Evolutionary conservation across 37 sponge, comb jelly and placozoan species (phyloP).

Genomic region (Oopsacas minuta): DNA sequence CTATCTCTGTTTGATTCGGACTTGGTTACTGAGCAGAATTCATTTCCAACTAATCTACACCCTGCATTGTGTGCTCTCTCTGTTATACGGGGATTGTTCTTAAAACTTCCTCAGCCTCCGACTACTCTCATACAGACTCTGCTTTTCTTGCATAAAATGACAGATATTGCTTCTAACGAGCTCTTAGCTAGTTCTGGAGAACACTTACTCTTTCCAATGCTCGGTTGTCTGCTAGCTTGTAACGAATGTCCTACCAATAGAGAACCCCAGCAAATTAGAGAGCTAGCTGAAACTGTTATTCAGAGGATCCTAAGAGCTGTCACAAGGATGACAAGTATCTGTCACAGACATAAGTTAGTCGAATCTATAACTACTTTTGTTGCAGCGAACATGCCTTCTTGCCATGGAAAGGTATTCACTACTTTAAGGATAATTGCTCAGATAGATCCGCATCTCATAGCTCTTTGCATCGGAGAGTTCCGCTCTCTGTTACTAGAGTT

Average conservation of each 20-base stretch:
- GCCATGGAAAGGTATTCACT: background rate
- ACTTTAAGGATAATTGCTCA: background rate
- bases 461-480: background rate
- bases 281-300: background rate
- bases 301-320: background rate
- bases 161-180: background rate
- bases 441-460: background rate
- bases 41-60: background rate
- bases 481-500: background rate
- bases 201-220: background rate
- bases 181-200: background rate
- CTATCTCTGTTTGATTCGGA: background rate
- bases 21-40: background rate
- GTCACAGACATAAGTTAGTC: background rate
- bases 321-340: background rate
- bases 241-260: background rate
- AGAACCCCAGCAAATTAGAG: background rate
- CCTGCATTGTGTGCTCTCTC: background rate
- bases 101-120: background rate
- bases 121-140: background rate
- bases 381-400: background rate
- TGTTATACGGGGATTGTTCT: background rate
- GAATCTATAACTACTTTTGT: background rate
- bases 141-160: background rate
- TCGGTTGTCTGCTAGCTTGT: background rate